phyloP scores from a whole-genome alignment of 2,113 vertebrate species.

The Misgurnus mizolepis region DNA sequence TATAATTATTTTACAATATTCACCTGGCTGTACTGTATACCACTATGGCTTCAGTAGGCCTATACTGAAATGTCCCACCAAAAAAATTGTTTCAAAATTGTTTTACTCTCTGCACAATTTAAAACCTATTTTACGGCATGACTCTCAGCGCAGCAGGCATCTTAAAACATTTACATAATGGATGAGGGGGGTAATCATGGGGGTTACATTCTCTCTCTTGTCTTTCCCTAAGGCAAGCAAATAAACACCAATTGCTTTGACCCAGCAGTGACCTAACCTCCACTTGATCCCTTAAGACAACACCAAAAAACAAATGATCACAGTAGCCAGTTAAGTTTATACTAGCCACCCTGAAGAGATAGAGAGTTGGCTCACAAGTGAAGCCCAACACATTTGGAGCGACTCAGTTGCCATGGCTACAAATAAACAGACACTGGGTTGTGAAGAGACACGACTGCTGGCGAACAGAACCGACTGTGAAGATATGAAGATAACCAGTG shows the following conservation, averaged over 20 bases:
- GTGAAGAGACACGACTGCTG: not conserved
- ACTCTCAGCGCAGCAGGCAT: not conserved
- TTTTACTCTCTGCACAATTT: not conserved
- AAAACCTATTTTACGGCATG: not conserved
- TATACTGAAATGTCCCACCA: not conserved
- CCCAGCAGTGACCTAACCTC: conserved; percentile 52
- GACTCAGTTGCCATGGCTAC: not conserved
- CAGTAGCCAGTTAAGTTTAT: conserved; percentile 48
- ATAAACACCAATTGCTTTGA: conserved; percentile 47
- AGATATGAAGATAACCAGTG: conserved; percentile 8
- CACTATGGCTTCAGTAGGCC: not conserved
- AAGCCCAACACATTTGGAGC: conserved; percentile 34
- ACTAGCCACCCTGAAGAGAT: conserved; percentile 3
- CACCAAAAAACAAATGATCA: conserved; percentile 41
- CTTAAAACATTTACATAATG: conserved; percentile 9
- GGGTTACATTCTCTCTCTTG: not conserved
- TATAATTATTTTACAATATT: too few species aligned
- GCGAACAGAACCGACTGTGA: not conserved
- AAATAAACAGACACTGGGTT: not conserved
- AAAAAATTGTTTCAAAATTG: not conserved
- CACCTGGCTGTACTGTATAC: not conserved
- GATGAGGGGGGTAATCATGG: not conserved
- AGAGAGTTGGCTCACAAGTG: conserved; percentile 23
- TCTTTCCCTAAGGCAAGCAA: conserved; percentile 3
- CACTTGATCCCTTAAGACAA: conserved; percentile 17